Conservation (phyloP, 1,140 invertebrate species). For the Diorhabda carinulata region DNA sequence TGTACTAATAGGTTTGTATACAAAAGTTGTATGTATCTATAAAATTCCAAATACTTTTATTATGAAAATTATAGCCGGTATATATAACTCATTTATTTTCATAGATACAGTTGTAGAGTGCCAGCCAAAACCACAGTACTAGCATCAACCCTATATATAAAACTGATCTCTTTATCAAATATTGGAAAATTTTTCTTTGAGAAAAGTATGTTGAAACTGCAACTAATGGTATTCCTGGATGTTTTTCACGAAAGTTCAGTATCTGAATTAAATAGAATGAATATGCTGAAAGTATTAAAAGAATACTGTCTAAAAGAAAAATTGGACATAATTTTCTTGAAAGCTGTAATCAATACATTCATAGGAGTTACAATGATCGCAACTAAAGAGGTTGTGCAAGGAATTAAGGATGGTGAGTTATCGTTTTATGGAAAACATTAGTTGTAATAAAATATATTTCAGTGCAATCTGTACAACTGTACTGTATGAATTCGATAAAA, state of each 20-base stretch:
- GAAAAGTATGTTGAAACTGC: conserved; percentile 20
- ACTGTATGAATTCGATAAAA: conserved; percentile 22
- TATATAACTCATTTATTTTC: not conserved
- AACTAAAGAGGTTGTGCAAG: not conserved
- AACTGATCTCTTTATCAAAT: conserved; percentile 24
- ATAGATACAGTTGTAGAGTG: conserved; percentile 12
- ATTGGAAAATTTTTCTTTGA: conserved; percentile 31
- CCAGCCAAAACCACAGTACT: conserved; percentile 19
- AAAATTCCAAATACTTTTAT: not conserved
- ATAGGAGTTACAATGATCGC: conserved; percentile 8
- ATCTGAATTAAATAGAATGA: conserved; percentile 4
- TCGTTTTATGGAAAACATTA: too few relatives aligned
- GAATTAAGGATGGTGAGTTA: conserved; percentile 16
- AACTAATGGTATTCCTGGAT: conserved; percentile 2
- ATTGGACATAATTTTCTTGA: conserved; percentile 4
- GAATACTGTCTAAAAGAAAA: conserved; percentile 10
- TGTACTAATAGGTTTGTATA: conserved; percentile 15
- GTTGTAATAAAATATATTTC: conserved; percentile 4
- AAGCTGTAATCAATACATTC: not conserved
- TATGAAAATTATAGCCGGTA: not conserved
- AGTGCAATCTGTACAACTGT: conserved; percentile 16
- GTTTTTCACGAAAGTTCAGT: not conserved
- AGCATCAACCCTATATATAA: conserved; percentile 25
- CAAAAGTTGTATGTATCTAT: not conserved
- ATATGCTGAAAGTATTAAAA: conserved; percentile 9